A percentile compares a stretch with the other conserved stretches of the same genome.
Conservation (phyloP, 2,113 vertebrate genomes). For the Stomatorhinus ivindoensis region DNA sequence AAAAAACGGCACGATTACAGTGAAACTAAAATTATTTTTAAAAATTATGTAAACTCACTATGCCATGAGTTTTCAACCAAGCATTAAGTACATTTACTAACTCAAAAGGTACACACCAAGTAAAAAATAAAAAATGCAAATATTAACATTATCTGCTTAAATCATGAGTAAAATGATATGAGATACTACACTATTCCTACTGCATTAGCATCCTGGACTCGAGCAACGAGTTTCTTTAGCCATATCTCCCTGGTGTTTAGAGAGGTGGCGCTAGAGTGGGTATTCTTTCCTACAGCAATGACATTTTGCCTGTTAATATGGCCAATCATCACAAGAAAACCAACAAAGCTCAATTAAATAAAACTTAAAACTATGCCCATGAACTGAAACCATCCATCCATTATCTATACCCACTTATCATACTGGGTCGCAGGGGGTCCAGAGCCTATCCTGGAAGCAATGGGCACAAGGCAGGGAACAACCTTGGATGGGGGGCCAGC, state of each 20-base stretch:
- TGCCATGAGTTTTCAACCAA: not conserved
- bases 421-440: no score
- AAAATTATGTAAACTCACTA: not conserved
- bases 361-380: not conserved
- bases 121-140: not conserved
- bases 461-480: no score
- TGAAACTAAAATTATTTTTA: not conserved
- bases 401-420: no score
- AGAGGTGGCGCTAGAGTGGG: not conserved
- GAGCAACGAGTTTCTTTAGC: not conserved
- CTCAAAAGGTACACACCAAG: not conserved
- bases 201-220: not conserved
- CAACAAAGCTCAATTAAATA: not conserved
- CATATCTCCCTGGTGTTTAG: not conserved
- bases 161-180: not conserved
- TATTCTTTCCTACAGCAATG: not conserved
- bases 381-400: not conserved
- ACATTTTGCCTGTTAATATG: not conserved
- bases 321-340: not conserved
- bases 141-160: not conserved
- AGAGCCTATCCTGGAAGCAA: no score
- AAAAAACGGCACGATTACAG: not conserved
- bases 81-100: not conserved
- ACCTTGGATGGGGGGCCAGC: no score
- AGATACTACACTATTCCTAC: not conserved